phyloP scores from a whole-genome alignment of 2,113 vertebrate genomes.

The Neopipo cinnamomea region DNA sequence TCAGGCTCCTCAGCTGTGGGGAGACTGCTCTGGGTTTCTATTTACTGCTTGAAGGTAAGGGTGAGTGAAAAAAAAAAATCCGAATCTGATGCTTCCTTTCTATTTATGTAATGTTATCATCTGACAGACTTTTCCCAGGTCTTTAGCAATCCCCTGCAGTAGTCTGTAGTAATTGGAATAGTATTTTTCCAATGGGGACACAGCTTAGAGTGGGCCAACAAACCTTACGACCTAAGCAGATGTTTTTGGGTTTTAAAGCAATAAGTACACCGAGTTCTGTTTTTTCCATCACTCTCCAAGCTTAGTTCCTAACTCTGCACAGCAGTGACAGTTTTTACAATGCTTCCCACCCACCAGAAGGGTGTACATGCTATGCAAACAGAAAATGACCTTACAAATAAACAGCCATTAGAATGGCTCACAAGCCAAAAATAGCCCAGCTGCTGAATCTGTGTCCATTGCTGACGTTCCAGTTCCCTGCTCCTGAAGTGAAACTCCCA shows the following conservation, averaged over 20 bases:
- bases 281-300: neutral
- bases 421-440: constrained; percentile 33
- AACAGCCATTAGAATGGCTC: neutral
- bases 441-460: neutral
- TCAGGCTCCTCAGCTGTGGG: neutral
- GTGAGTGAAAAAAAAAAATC: neutral
- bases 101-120: neutral
- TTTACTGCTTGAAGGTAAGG: neutral
- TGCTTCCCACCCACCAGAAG: constrained; percentile 40
- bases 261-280: neutral
- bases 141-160: neutral
- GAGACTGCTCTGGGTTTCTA: neutral
- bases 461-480: neutral
- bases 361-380: constrained; percentile 35
- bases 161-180: neutral
- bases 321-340: constrained; percentile 6
- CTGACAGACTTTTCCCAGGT: neutral
- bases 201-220: neutral
- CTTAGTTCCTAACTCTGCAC: neutral
- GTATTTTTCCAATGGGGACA: neutral
- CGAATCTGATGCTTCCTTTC: neutral
- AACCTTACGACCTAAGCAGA: constrained; percentile 48
- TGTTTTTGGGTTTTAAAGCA: constrained; percentile 18
- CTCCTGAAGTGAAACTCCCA: neutral
- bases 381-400: constrained; percentile 51